Percentiles rank a stretch among this genome's conserved stretches.
Evolutionary conservation across 2,888 invertebrate genomes (phyloP).

Genomic region (Aethes cnicana): DNA sequence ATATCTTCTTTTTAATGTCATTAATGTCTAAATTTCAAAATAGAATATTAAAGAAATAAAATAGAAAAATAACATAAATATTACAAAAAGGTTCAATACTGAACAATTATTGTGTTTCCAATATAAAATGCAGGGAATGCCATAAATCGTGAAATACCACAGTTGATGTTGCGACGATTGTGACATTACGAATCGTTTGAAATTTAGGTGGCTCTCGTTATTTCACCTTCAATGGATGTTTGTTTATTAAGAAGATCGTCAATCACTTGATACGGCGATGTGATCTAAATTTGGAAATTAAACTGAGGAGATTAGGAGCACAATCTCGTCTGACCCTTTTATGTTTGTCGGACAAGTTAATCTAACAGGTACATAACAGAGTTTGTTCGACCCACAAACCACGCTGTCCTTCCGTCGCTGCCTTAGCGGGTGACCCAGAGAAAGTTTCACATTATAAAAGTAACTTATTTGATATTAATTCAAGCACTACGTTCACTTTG

Average conservation of each 20-base stretch:
- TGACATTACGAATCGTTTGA: conserved; percentile 19
- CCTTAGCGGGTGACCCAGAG: conserved; percentile 45
- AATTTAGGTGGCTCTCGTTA: conserved; percentile 2
- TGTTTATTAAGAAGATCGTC: not conserved
- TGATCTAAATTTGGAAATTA: conserved; percentile 20
- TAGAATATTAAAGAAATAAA: too few relatives aligned
- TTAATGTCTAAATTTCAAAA: too few relatives aligned
- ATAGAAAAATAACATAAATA: too few relatives aligned
- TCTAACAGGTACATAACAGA: conserved; percentile 43
- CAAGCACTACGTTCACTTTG: not conserved
- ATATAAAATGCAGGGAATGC: conserved; percentile 6
- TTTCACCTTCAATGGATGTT: not conserved
- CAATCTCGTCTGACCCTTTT: conserved; percentile 22
- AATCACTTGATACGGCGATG: conserved; percentile 3
- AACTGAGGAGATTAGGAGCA: conserved; percentile 20
- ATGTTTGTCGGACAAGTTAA: conserved; percentile 35
- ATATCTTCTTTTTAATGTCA: too few relatives aligned
- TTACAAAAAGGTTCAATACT: too few relatives aligned
- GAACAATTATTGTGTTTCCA: conserved; percentile 12
- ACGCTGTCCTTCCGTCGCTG: conserved; percentile 53
- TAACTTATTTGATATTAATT: conserved; percentile 16
- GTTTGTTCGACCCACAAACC: conserved; percentile 41
- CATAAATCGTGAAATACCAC: conserved; percentile 27
- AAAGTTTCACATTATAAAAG: conserved; percentile 39
- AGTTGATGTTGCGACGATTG: conserved; percentile 14